Evolutionary conservation across 1,140 invertebrate genomes (phyloP), one percentile per base, ranked within the genome.

Genomic region (Euwallacea similis): DNA sequence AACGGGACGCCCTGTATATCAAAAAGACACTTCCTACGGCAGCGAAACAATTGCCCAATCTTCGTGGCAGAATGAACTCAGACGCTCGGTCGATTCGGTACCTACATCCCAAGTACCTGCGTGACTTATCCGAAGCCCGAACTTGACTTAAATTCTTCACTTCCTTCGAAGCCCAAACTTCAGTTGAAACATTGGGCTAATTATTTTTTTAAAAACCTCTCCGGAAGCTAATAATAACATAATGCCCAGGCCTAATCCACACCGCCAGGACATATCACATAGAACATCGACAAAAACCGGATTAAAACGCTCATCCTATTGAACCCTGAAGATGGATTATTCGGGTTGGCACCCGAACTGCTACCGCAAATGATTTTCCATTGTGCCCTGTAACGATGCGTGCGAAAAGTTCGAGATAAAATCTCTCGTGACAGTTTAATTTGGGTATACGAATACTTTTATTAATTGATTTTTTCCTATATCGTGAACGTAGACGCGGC

Each of bases 391-490:
- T 72, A 72, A 72, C 71, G 71, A 72, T 67, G 56, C 66, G 53
- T 72, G 65, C 56, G 46, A 58, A 72, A 62, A 72, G 46, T 68
- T 68, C 13, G 33, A 69, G 65, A 68, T 69, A 69, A 9, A 46
- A 73, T 73, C 71, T 15, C 21, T n/a, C 53, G 21, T 73, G 72
- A 70, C 72, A 73, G 72, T 73, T 69, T 73, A 73, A 73, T 73
- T 73, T 54, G 67, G 66, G 55, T 58, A 33, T 58, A 58, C 55
- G 55, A 10, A 11, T 66, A 42, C 46, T 63, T 42, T 73, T 69
- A 70, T 73, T 69, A 73, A 69, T 73, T 61, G 72, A 69, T 73
- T 70, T 66, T 66, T 68, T 10, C 11, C 21, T 61, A 9, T 9
- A 58, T 33, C 4, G 21, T 33, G 1, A 33, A 33, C 21, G 21